Evolutionary conservation across 2,888 invertebrate species (phyloP), one percentile per base, ranked within the genome.

Genomic region (Harmothoe impar): DNA sequence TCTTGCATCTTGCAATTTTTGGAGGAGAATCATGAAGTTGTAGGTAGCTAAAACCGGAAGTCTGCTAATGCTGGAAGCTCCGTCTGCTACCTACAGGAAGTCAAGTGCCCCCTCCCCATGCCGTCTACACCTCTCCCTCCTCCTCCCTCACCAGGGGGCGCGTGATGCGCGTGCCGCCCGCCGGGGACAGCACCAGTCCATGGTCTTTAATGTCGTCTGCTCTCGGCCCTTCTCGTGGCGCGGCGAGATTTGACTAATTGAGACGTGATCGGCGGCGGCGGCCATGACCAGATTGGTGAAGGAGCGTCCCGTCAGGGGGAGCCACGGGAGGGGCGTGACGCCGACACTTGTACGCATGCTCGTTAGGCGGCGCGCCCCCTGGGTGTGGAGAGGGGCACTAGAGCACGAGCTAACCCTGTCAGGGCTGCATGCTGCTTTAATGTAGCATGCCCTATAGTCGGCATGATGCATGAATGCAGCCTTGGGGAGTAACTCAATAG

Each of bases 221-320:
- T 43, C 43, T 43, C 43, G 43, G 5, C 10, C 10, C 43, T 43
- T 43, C 81, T 81, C 81, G 81, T n/a, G 35, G 25, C 43, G 54
- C 86, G 54, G 29, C 56, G 52, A 86, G 54, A 86, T 54, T 52
- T 54, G 86, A 54, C 86, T 86, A 86, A 86, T 86, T 86, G 86
- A 54, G 86, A 25, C 56, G 54, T 54, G 86, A 86, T 86, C 52
- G 86, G 52, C 52, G 15, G 56, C 3, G 52, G 52, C n/a, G 51
- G 52, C 52, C 52, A 86, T 86, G 86, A 54, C 29, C 86, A 52
- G 86, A 86, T 86, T 86, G 86, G 52, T 86, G 54, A 29, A 86
- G 56, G 86, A n/a, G 86, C 33, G 43, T 15, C 29, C 86, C 86
- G 86, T 52, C 56, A 86, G 86, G 29, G 54, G n/a, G n/a, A n/a